These are phyloP conservation scores for Latrodectus hesperus DNA, from an alignment of 2,888 invertebrate genomes.

Conservation along the genomic window DNA sequence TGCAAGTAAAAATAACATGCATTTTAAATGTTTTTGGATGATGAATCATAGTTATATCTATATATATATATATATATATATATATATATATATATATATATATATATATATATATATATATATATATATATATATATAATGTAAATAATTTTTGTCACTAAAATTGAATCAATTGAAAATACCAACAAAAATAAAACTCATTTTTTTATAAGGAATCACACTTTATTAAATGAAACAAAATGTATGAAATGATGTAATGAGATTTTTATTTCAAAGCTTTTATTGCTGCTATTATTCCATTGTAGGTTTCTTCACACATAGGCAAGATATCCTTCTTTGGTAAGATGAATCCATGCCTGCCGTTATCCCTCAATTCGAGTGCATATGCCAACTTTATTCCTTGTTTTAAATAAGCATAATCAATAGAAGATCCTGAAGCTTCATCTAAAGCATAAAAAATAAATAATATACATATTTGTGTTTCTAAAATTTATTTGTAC, in stretches of 20 bases:
- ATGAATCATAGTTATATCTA: no score
- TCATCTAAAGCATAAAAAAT: slow-evolving; percentile 72
- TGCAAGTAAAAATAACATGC: no score
- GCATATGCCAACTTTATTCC: slow-evolving; percentile 75
- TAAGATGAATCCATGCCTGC: slow-evolving; percentile 74
- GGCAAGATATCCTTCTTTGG: slow-evolving; percentile 72
- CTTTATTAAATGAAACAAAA: background rate
- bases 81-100: no score
- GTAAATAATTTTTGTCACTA: no score
- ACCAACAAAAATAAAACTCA: no score
- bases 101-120: no score
- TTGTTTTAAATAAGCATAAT: slow-evolving; percentile 74
- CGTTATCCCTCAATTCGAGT: slow-evolving; percentile 74
- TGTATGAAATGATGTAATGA: no score
- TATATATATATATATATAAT: no score
- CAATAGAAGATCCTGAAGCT: slow-evolving; percentile 75
- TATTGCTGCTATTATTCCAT: slow-evolving; percentile 72
- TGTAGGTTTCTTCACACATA: slow-evolving; percentile 72
- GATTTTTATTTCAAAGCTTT: slow-evolving; percentile 76
- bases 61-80: no score
- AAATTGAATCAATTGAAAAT: no score
- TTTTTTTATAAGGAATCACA: no score
- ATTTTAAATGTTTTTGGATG: no score
- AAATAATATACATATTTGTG: background rate
- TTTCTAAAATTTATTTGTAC: background rate